These are phyloP conservation scores for Acanthosoma haemorrhoidale DNA, from an alignment of 2,888 invertebrate species.

Conservation along the genomic window DNA sequence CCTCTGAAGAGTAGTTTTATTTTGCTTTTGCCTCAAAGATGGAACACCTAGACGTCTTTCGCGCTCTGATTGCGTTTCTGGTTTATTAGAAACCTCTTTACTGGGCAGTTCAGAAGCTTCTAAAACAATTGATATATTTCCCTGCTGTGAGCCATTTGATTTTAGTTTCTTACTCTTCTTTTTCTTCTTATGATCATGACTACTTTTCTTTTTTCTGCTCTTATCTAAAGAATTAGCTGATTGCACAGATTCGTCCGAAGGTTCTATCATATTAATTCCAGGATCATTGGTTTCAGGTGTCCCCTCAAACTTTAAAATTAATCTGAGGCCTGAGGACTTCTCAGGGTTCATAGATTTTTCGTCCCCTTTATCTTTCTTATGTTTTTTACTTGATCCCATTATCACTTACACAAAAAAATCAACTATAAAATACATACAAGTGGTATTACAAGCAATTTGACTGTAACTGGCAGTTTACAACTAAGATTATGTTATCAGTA, in stretches of 20 bases:
- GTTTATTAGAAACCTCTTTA: neutral
- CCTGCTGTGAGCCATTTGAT: neutral
- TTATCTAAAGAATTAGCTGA: neutral
- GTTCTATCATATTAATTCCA: neutral
- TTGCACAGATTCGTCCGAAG: neutral
- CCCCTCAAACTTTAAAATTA: conserved; percentile 19
- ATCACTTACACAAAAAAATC: neutral
- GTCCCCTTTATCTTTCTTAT: conserved; percentile 5
- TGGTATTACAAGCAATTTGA: too few species aligned
- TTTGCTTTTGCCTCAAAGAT: conserved; percentile 66
- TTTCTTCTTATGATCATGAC: neutral
- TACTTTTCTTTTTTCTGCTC: neutral
- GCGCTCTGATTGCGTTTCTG: conserved; percentile 51
- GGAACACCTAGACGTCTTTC: conserved; percentile 76
- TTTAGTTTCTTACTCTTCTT: conserved; percentile 2
- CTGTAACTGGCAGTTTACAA: neutral
- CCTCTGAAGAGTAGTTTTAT: conserved; percentile 68
- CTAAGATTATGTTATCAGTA: too few species aligned
- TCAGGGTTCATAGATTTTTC: conserved; percentile 11
- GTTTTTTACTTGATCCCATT: conserved; percentile 1
- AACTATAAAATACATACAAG: neutral
- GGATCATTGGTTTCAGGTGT: conserved; percentile 9
- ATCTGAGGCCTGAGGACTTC: neutral
- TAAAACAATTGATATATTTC: conserved; percentile 12
- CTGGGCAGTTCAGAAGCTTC: neutral